Percentiles rank a stretch among this genome's conserved stretches.
phyloP scores from a whole-genome alignment of 2,113 vertebrate species.

The Falcunculus frontatus region DNA sequence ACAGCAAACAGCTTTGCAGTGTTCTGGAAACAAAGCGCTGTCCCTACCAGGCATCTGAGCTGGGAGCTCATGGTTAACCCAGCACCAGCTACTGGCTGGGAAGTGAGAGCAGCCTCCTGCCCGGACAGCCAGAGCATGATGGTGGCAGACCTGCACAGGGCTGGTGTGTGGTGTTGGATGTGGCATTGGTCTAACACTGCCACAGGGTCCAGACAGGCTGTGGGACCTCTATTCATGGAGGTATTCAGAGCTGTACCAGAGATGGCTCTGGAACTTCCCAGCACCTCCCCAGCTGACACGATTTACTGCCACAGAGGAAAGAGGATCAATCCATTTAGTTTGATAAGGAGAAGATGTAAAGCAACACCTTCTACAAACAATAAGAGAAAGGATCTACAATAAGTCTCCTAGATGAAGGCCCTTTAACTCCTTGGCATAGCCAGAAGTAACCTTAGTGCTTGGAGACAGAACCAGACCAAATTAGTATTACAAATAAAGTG shows the following conservation, averaged over 20 bases:
- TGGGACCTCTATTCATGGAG: neutral
- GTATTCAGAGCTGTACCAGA: neutral
- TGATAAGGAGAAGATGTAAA: neutral
- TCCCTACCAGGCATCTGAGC: neutral
- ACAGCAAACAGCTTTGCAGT: accelerated
- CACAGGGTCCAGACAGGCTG: neutral
- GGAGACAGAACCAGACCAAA: neutral
- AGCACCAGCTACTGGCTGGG: accelerated
- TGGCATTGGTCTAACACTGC: neutral
- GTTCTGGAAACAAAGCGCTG: neutral
- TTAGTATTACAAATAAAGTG: neutral
- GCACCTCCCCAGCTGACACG: neutral
- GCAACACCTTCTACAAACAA: neutral
- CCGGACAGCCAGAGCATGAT: accelerated
- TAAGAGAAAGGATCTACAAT: neutral
- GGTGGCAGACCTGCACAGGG: neutral
- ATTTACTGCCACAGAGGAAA: neutral
- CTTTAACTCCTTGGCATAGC: neutral
- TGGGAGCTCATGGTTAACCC: neutral
- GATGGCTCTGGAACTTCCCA: neutral
- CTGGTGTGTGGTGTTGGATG: neutral
- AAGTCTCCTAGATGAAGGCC: neutral
- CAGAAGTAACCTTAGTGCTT: neutral
- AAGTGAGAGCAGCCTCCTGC: neutral
- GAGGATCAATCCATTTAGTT: neutral